Evolutionary conservation across 2,797 vertebrate species (phyloP).

Genomic region (Gouania willdenowi): DNA sequence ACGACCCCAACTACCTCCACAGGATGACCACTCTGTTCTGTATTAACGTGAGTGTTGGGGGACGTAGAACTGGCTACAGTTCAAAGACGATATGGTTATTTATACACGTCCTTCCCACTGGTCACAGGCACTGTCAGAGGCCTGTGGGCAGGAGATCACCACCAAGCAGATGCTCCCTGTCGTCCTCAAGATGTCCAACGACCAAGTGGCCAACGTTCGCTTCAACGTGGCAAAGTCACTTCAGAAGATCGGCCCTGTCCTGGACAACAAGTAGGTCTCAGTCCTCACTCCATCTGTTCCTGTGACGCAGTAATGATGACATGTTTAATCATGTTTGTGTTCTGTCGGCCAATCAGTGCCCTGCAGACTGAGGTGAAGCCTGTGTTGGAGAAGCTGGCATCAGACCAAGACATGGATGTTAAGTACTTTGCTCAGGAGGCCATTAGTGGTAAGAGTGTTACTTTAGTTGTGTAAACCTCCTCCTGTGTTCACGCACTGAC

Average conservation of each 20-base stretch:
- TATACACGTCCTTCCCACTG: no score
- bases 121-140: constrained; percentile 83
- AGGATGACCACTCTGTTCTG: constrained; percentile 94
- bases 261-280: constrained; percentile 81
- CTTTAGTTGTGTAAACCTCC: no score
- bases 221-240: constrained; percentile 92
- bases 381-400: constrained; percentile 84
- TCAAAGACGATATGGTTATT: no score
- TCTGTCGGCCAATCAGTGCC: constrained; percentile 56
- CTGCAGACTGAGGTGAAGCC: constrained; percentile 87
- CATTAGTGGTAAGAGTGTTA: constrained; percentile 76
- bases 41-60: constrained; percentile 91
- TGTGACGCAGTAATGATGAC: background rate
- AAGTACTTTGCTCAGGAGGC: constrained; percentile 94
- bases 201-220: constrained; percentile 91
- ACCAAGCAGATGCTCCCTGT: constrained; percentile 91
- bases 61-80: no score
- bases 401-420: constrained; percentile 89
- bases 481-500: background rate
- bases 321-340: background rate
- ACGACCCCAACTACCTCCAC: constrained; percentile 90
- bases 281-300: background rate
- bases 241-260: constrained; percentile 87
- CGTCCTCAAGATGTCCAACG: constrained; percentile 88
- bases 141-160: constrained; percentile 88